Evolutionary conservation across 1,140 invertebrate genomes (phyloP).

Genomic region (Danaus melanippus): DNA sequence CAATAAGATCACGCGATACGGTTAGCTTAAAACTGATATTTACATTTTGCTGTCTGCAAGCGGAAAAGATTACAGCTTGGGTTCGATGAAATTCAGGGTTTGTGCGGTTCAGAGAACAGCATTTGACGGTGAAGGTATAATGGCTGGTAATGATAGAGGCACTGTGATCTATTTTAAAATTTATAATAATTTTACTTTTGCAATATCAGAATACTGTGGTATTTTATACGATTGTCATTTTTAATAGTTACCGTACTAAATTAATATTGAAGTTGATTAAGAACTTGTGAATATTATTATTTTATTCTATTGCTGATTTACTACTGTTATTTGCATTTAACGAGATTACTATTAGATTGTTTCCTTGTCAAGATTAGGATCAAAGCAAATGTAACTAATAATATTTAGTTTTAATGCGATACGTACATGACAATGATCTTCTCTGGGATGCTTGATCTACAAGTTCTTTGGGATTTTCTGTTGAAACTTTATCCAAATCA

Average conservation of each 20-base stretch:
- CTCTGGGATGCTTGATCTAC: conserved; percentile 40
- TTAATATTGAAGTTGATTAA: too few relatives aligned
- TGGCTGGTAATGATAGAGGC: conserved; percentile 28
- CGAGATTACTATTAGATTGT: too few relatives aligned
- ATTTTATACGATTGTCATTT: too few relatives aligned
- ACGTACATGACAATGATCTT: conserved; percentile 61
- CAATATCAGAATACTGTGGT: too few relatives aligned
- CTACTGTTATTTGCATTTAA: too few relatives aligned
- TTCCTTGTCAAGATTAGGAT: too few relatives aligned
- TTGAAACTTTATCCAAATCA: conserved; percentile 36
- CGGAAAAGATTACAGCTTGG: conserved; percentile 47
- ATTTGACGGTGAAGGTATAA: conserved; percentile 30
- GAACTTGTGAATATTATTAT: too few relatives aligned
- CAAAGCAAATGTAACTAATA: too few relatives aligned
- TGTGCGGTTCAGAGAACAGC: conserved; percentile 28
- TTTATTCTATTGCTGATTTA: too few relatives aligned
- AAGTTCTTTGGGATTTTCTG: conserved; percentile 43
- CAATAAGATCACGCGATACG: conserved; percentile 23
- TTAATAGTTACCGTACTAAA: too few relatives aligned
- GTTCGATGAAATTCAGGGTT: conserved; percentile 42
- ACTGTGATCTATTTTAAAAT: not conserved
- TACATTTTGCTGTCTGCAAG: conserved; percentile 36
- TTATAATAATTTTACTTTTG: too few relatives aligned
- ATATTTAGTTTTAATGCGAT: not conserved
- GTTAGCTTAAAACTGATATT: conserved; percentile 28